These are phyloP conservation scores for Varanus salvator DNA, from an alignment of 2,113 vertebrate species.

Conservation along the genomic window DNA sequence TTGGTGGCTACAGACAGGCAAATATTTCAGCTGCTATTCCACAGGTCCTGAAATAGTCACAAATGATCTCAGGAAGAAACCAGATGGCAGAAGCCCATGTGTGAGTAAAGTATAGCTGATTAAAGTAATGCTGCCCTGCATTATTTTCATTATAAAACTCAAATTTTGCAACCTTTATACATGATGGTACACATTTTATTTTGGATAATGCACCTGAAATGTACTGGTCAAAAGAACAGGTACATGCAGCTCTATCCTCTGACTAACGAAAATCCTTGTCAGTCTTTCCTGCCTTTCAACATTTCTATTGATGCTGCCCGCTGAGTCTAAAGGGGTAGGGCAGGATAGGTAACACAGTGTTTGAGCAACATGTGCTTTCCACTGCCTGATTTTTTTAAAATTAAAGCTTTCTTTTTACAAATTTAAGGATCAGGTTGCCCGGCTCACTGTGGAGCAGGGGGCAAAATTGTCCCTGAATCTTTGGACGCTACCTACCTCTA, in stretches of 20 bases:
- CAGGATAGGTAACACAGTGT: no score
- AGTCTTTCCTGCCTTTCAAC: neutral
- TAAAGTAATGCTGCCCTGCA: neutral
- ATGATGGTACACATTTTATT: neutral
- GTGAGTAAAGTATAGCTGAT: neutral
- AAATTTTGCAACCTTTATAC: neutral
- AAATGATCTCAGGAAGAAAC: neutral
- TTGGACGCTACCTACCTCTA: no score
- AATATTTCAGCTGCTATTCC: neutral
- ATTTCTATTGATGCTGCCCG: neutral
- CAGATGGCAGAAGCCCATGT: neutral
- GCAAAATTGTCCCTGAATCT: no score
- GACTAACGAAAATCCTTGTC: neutral
- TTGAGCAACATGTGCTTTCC: no score
- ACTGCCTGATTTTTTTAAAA: no score
- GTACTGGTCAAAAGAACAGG: neutral
- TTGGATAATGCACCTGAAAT: neutral
- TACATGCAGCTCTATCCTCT: neutral
- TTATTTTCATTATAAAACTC: neutral
- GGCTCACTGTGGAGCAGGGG: no score
- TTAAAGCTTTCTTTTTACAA: neutral
- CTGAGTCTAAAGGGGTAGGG: neutral
- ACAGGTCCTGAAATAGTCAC: neutral
- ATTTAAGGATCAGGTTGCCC: neutral
- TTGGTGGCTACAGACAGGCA: neutral